Conservation (phyloP, 2,888 invertebrate species). For the Galerucella pusilla region DNA sequence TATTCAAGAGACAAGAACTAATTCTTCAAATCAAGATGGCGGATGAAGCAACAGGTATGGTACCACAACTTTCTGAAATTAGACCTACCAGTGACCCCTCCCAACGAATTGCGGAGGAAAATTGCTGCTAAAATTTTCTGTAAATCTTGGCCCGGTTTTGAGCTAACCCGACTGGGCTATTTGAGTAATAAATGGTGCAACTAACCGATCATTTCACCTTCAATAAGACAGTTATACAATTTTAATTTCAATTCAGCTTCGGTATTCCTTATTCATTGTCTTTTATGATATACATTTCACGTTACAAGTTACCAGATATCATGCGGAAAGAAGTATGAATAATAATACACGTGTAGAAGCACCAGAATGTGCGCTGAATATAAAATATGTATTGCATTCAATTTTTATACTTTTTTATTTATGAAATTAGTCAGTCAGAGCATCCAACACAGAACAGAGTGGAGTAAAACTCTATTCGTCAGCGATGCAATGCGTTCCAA, state of each 20-base stretch:
- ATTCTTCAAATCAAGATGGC: too few species aligned
- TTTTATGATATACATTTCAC: neutral
- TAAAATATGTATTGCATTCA: conserved; percentile 53
- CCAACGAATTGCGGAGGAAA: too few species aligned
- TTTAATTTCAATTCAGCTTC: conserved; percentile 36
- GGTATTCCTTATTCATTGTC: neutral
- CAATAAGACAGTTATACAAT: too few species aligned
- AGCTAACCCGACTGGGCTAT: too few species aligned
- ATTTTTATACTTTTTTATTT: conserved; percentile 53
- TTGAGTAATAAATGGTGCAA: too few species aligned
- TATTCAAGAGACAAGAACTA: too few species aligned
- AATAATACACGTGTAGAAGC: conserved; percentile 49
- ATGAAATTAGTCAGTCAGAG: conserved; percentile 51
- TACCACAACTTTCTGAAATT: too few species aligned
- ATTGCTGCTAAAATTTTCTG: too few species aligned
- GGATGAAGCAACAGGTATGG: too few species aligned
- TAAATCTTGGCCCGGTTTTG: too few species aligned
- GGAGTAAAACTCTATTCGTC: conserved; percentile 16
- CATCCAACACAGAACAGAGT: conserved; percentile 1
- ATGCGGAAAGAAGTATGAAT: neutral
- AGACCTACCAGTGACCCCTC: too few species aligned
- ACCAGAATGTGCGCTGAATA: conserved; percentile 53
- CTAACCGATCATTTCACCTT: too few species aligned
- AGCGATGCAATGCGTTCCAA: conserved; percentile 21
- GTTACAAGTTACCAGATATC: neutral